Base-by-base conservation (phyloP, 1,140 invertebrate genomes). In the Samia ricini region DNA sequence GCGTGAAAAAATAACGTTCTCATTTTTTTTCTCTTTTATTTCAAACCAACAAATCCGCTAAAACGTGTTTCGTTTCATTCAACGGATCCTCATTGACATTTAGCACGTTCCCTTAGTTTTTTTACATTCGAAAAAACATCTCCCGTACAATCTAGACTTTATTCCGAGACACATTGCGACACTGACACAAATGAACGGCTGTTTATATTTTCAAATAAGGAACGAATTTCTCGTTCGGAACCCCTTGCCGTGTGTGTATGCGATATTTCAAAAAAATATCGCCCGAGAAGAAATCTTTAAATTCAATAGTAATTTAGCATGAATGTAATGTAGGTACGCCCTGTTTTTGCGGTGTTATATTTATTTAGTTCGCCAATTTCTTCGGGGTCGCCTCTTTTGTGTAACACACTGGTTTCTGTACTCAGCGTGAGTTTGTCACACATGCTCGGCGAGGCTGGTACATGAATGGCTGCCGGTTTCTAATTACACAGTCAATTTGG, bases 401-500 rank as follows among this genome's bases (percentile, higher is more conserved):
- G 77, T 82, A 15, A 79, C 74, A 80, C 81, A 85, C 85, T 88
- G 83, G 85, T 88, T 88, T 83, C 73, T 64, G 78, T 78, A 66
- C 85, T 10, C 85, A 87, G 85, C 85, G 81, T 88, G 85, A 83
- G 81, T 81, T 83, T 81, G 65, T 72, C 76, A 77, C 64, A 71
- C n/a, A n/a, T n/a, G n/a, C n/a, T n/a, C n/a, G n/a, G 73, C 74
- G 69, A 68, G 69, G 71, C 66, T 54, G 61, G 71, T 63, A 79
- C n/a, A n/a, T 80, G 84, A 77, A 89, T 85, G 69, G 68, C 66
- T 69, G 56, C 77, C 79, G 74, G 76, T 77, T 83, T 83, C 78
- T 86, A 87, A 89, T 89, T 89, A 89, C 79, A 89, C 86, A 89
- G 74, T 89, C 86, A 87, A 89, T 89, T 89, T 89, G 83, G n/a